These are phyloP conservation scores for Raja brachyura DNA, from an alignment of 2,113 vertebrate genomes.

Conservation along the genomic window DNA sequence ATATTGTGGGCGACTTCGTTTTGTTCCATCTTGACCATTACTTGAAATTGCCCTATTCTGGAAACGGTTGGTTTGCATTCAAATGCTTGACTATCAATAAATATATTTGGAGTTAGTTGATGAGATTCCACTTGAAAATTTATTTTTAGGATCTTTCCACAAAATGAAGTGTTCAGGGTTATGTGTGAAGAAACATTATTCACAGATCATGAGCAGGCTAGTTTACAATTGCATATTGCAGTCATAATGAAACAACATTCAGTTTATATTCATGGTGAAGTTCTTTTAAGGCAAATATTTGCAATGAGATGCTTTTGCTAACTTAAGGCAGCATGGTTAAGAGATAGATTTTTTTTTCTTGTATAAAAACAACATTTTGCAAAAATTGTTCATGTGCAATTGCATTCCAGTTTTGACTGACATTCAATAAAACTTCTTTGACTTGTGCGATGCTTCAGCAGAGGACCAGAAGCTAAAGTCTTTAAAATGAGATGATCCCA, in stretches of 20 bases:
- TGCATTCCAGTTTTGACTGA: conserved; percentile 7
- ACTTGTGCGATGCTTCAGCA: conserved; percentile 7
- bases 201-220: not conserved
- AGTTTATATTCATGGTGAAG: not conserved
- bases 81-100: not conserved
- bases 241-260: conserved; percentile 15
- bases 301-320: conserved; percentile 75
- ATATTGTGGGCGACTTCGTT: not conserved
- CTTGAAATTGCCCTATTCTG: not conserved
- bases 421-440: not conserved
- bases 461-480: not conserved
- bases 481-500: conserved; percentile 27
- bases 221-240: conserved; percentile 19
- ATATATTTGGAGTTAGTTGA: not conserved
- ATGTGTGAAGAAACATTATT: not conserved
- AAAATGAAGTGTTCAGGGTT: not conserved
- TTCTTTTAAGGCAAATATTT: conserved; percentile 81
- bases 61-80: not conserved
- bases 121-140: not conserved
- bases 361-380: conserved; percentile 13
- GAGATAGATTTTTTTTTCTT: conserved; percentile 47
- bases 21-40: not conserved
- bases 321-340: conserved; percentile 85
- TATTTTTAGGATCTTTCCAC: not conserved
- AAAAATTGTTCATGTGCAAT: conserved; percentile 30